A percentile compares a stretch with the other conserved stretches of the same genome.
phyloP scores from a whole-genome alignment of 1,140 invertebrate genomes.

The Drosophila willistoni region DNA sequence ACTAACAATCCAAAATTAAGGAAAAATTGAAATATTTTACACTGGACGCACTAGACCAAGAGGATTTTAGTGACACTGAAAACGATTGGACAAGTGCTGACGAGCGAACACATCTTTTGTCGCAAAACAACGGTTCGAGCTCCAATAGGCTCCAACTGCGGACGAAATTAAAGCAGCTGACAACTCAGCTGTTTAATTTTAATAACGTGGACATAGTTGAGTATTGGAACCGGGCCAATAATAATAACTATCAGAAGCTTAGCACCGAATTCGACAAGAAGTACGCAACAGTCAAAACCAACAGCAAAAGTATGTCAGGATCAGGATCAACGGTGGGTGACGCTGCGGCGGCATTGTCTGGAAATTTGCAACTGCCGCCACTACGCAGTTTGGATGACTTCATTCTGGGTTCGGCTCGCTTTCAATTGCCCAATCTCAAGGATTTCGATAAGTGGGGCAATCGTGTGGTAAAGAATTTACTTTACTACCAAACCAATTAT shows the following conservation, averaged over 20 bases:
- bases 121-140: conserved; percentile 29
- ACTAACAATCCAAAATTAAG: conserved; percentile 45
- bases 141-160: conserved; percentile 44
- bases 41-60: conserved; percentile 45
- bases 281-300: not conserved
- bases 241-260: conserved; percentile 48
- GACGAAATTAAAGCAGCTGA: conserved; percentile 58
- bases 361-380: conserved; percentile 87
- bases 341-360: conserved; percentile 65
- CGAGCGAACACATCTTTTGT: conserved; percentile 60
- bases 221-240: conserved; percentile 43
- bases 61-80: conserved; percentile 47
- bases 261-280: conserved; percentile 21
- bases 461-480: conserved; percentile 91
- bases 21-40: conserved; percentile 29
- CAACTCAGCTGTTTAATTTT: conserved; percentile 60
- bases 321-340: conserved; percentile 59
- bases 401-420: conserved; percentile 89
- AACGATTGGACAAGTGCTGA: conserved; percentile 51
- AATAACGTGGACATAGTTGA: conserved; percentile 41
- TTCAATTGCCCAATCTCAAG: conserved; percentile 91
- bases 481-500: conserved; percentile 96
- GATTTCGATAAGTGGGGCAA: conserved; percentile 93
- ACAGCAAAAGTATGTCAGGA: conserved; percentile 47
- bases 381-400: conserved; percentile 91